Evolutionary conservation across 2,797 vertebrate species (phyloP).

Genomic region (Sebastes wilsoni): DNA sequence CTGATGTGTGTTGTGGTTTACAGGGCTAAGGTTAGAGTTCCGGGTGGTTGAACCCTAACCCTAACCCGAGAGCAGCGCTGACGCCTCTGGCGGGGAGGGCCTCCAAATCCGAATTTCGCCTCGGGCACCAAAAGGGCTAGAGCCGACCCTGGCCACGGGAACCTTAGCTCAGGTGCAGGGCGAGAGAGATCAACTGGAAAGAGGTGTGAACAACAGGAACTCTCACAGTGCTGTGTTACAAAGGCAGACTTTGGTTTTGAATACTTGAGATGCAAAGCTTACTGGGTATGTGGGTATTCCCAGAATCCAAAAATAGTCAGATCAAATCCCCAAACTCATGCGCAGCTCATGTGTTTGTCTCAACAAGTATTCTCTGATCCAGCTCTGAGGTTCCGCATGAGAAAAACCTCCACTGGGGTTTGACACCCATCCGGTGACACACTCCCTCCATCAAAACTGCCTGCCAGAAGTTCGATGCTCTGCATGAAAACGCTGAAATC

Average conservation of each 20-base stretch:
- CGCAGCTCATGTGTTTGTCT: constrained; percentile 18
- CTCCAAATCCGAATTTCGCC: too few relatives aligned
- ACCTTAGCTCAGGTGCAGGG: neutral
- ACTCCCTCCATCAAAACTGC: constrained; percentile 34
- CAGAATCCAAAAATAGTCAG: constrained; percentile 3
- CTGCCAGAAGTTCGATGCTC: constrained; percentile 36
- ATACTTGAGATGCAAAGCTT: neutral
- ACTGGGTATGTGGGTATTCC: neutral
- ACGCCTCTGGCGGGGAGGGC: too few relatives aligned
- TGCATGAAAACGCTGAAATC: constrained; percentile 43
- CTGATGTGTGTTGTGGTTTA: too few relatives aligned
- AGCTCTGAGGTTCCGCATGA: constrained; percentile 1
- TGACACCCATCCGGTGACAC: constrained; percentile 48
- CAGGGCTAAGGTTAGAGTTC: too few relatives aligned
- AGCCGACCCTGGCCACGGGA: neutral
- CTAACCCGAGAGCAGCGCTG: too few relatives aligned
- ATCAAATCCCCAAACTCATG: constrained; percentile 20
- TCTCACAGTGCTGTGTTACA: neutral
- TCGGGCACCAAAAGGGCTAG: too few relatives aligned
- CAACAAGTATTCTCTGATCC: constrained; percentile 3
- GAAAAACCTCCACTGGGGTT: constrained; percentile 2
- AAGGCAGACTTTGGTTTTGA: neutral
- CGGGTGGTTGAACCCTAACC: too few relatives aligned
- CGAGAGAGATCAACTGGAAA: neutral
- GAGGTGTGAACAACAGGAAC: neutral